phyloP scores from a whole-genome alignment of 92 coral and sea anemone species.

The Blastomussa wellsi region DNA sequence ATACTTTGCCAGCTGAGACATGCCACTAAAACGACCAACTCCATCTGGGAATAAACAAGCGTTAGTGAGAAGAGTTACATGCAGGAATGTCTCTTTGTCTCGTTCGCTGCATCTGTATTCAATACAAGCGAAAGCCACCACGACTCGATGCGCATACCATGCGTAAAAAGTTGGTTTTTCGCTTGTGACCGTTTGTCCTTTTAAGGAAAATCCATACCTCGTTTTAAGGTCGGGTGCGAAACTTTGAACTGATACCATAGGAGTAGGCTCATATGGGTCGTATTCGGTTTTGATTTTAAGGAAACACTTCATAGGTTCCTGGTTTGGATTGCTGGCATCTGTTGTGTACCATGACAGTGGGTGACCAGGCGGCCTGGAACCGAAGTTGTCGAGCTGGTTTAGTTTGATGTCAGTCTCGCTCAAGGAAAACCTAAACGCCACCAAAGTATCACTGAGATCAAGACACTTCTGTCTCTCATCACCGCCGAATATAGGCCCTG shows the following conservation, averaged over 20 bases:
- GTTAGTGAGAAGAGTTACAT: neutral
- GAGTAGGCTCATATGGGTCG: neutral
- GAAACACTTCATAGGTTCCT: constrained; percentile 12
- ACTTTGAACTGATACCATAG: neutral
- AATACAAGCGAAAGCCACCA: too few species aligned
- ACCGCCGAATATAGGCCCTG: constrained; percentile 18
- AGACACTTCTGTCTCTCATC: neutral
- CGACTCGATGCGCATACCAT: too few species aligned
- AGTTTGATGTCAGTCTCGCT: neutral
- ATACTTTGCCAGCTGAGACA: too few species aligned
- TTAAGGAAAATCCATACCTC: constrained; percentile 3
- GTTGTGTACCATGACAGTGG: constrained; percentile 24
- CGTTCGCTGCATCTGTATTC: constrained; percentile 17
- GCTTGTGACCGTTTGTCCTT: too few species aligned
- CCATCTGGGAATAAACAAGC: neutral
- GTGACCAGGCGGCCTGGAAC: constrained; percentile 16
- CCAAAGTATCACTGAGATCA: neutral
- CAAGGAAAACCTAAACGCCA: neutral
- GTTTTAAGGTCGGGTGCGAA: neutral
- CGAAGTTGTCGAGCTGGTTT: neutral
- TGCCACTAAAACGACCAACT: neutral
- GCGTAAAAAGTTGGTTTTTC: too few species aligned
- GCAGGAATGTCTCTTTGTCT: neutral
- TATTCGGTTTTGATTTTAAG: neutral
- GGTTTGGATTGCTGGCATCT: neutral